A percentile compares a stretch with the other conserved stretches of the same genome.
phyloP scores from a whole-genome alignment of 2,113 vertebrate species.

The Protobothrops mucrosquamatus region DNA sequence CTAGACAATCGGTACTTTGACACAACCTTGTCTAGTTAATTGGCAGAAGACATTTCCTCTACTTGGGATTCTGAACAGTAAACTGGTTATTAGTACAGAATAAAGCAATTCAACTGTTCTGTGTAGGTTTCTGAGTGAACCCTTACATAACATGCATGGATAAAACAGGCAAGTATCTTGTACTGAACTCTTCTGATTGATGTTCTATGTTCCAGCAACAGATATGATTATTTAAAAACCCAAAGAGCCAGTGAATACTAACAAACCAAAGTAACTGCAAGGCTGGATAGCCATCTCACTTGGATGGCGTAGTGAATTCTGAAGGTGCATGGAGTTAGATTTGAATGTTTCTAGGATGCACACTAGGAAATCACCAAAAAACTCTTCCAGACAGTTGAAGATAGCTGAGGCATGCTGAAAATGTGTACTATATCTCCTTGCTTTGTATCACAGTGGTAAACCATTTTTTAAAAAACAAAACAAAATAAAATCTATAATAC shows the following conservation, averaged over 20 bases:
- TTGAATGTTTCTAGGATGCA: slow-evolving; percentile 13
- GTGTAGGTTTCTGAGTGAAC: neutral
- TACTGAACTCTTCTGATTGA: slow-evolving; percentile 37
- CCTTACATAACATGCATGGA: slow-evolving; percentile 23
- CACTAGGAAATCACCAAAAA: slow-evolving; percentile 18
- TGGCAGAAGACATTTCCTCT: neutral
- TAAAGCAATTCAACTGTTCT: neutral
- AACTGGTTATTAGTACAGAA: neutral
- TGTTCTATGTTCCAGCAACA: slow-evolving; percentile 14
- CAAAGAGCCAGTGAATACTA: slow-evolving; percentile 50
- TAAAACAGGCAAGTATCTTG: slow-evolving; percentile 36
- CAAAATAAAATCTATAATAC: neutral
- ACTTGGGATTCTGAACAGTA: neutral
- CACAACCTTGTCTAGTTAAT: neutral
- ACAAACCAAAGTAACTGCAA: slow-evolving; percentile 43
- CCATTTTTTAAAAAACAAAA: neutral
- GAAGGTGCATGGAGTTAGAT: neutral
- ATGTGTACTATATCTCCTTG: slow-evolving; percentile 2
- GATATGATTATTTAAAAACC: slow-evolving; percentile 45
- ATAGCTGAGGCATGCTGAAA: neutral
- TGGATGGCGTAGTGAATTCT: neutral
- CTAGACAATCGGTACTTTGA: neutral
- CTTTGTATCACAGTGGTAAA: neutral
- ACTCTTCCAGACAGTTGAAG: slow-evolving; percentile 21
- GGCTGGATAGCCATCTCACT: neutral